These are phyloP conservation scores for Phenganax subtilis DNA, from an alignment of 92 coral and sea anemone species.

Conservation along the genomic window DNA sequence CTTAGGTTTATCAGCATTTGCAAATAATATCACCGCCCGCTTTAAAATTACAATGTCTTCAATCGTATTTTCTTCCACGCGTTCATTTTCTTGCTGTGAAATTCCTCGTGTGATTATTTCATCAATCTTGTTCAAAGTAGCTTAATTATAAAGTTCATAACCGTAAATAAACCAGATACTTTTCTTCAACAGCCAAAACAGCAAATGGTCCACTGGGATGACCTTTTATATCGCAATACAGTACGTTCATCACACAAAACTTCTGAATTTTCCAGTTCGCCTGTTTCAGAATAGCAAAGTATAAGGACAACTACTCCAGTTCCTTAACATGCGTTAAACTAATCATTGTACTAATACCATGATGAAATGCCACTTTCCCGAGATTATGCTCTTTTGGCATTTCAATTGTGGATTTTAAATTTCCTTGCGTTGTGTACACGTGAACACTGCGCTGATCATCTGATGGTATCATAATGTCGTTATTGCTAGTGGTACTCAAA, in stretches of 20 bases:
- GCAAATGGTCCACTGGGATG: neutral
- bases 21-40: no score
- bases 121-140: no score
- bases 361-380: neutral
- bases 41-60: no score
- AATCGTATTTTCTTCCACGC: no score
- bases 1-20: no score
- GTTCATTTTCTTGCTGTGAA: no score
- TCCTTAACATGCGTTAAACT: neutral
- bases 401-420: neutral
- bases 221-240: neutral
- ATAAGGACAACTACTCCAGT: neutral
- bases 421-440: neutral
- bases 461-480: constrained; percentile 6
- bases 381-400: no score
- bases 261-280: neutral
- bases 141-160: no score
- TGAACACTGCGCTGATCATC: neutral
- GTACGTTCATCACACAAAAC: neutral
- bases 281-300: neutral
- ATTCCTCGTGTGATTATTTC: no score
- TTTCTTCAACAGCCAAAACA: no score
- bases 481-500: neutral
- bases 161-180: no score
- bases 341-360: neutral